These are phyloP conservation scores for Notiomystis cincta DNA, from an alignment of 2,113 vertebrate species.

Conservation along the genomic window DNA sequence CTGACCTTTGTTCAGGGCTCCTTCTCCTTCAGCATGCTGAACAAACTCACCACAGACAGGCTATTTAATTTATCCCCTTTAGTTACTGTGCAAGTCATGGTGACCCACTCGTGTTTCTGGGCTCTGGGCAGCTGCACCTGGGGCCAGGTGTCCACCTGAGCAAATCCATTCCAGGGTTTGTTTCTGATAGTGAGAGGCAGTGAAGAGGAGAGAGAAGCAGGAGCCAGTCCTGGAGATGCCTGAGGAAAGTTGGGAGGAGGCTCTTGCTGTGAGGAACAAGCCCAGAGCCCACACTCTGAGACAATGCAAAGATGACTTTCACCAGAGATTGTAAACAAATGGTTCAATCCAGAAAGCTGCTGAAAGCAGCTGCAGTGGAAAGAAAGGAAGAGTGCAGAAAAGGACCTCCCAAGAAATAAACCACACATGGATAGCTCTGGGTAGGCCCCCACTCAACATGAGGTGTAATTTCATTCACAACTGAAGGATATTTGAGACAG, in stretches of 20 bases:
- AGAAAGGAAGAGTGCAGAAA: not conserved
- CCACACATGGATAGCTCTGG: not conserved
- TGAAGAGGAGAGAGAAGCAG: not conserved
- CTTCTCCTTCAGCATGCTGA: not conserved
- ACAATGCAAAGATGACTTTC: not conserved
- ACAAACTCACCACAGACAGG: not conserved
- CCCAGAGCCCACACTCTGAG: not conserved
- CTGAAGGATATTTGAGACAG: not conserved
- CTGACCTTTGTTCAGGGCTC: not conserved
- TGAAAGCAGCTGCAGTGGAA: not conserved
- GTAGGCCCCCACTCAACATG: not conserved
- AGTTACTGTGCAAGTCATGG: not conserved
- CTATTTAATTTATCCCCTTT: not conserved
- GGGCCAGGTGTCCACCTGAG: not conserved
- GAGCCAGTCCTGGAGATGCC: not conserved
- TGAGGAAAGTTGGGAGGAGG: not conserved
- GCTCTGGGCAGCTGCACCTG: not conserved
- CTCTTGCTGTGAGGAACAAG: not conserved
- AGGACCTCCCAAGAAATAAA: not conserved
- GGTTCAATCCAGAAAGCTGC: not conserved
- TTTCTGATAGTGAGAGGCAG: not conserved
- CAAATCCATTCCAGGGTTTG: not conserved
- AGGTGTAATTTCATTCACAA: not conserved
- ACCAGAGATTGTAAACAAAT: not conserved
- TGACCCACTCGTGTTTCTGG: not conserved